Base-by-base conservation (phyloP, 2,113 vertebrate species). In the Aspiorhynchus laticeps region DNA sequence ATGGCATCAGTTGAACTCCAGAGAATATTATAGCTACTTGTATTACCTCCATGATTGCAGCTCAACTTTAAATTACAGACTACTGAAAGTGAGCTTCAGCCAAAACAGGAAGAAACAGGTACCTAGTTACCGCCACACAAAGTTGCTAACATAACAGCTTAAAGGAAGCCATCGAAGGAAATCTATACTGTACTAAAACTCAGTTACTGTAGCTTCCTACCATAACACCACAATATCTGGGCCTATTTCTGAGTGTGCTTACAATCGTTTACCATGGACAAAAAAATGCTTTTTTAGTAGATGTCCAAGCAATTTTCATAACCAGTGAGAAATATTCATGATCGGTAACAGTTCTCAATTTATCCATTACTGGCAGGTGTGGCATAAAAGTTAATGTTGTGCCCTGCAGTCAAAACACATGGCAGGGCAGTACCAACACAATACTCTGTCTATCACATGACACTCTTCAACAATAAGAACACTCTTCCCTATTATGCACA, bases 1-100 rank as follows among this genome's bases (percentile, higher is more conserved):
- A 28, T 9, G 4, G 59, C 38, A 82, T 46, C n/a, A 12, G n/a
- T 65, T 67, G 59, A 81, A 81, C 59, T 81, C 80, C 38, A 81
- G 24, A 63, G 59, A 65, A 28, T 65, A 26, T 26, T 81, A 81
- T 7, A 63, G 12, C 12, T 26, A 59, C 24, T 26, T 43, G 12
- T 36, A 43, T 28, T 28, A 28, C 14, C 26, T 5, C 8, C 7
- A 28, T 43, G 36, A 81, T n/a, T 38, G 33, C 31, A 80, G 31
- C 33, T 61, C 31, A 80, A 61, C 33, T 38, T 24, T 38, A 61
- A 41, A 56, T 53, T 36, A 36, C 21, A 80, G 19, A 41, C 56
- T 38, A 15, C 3, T 61, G 59, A 28, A 81, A 65, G 33, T 41
- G 78, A 61, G 53, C 53, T 80, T 80, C 24, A 67, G 26, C n/a